Evolutionary conservation across 2,113 vertebrate species (phyloP).

Genomic region (Manacus vitellinus): DNA sequence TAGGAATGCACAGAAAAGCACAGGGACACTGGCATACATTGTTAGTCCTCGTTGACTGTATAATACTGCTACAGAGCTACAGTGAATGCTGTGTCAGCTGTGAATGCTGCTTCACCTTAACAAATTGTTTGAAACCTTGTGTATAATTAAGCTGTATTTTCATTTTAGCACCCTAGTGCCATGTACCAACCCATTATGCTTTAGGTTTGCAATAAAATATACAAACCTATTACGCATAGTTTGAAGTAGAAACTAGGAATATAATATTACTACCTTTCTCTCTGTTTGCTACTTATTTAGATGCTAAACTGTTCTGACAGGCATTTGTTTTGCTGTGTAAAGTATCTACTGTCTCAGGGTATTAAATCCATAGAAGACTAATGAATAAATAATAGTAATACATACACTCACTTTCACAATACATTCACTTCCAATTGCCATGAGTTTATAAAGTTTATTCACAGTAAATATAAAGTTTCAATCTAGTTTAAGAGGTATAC

Average conservation of each 20-base stretch:
- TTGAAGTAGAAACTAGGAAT: not conserved
- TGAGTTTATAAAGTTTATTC: not conserved
- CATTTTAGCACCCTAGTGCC: slow-evolving; percentile 32
- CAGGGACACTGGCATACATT: not conserved
- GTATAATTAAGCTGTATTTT: slow-evolving; percentile 56
- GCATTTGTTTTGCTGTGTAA: slow-evolving; percentile 11
- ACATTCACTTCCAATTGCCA: not conserved
- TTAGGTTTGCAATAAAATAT: slow-evolving; percentile 30
- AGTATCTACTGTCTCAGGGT: not conserved
- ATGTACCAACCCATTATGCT: slow-evolving; percentile 3
- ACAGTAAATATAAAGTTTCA: not conserved
- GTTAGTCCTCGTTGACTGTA: not conserved
- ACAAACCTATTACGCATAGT: not conserved
- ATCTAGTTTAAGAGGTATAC: not conserved
- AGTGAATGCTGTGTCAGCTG: not conserved
- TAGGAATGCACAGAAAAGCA: not conserved
- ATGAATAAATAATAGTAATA: slow-evolving; percentile 40
- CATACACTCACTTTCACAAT: not conserved
- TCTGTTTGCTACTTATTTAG: slow-evolving; percentile 14
- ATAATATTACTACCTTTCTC: not conserved
- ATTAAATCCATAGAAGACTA: slow-evolving; percentile 9
- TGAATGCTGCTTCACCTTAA: not conserved
- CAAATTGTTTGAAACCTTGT: not conserved
- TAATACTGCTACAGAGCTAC: not conserved
- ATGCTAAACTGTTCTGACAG: slow-evolving; percentile 1